Evolutionary conservation across 1,140 invertebrate species (phyloP).

Genomic region (Acarapis woodi): DNA sequence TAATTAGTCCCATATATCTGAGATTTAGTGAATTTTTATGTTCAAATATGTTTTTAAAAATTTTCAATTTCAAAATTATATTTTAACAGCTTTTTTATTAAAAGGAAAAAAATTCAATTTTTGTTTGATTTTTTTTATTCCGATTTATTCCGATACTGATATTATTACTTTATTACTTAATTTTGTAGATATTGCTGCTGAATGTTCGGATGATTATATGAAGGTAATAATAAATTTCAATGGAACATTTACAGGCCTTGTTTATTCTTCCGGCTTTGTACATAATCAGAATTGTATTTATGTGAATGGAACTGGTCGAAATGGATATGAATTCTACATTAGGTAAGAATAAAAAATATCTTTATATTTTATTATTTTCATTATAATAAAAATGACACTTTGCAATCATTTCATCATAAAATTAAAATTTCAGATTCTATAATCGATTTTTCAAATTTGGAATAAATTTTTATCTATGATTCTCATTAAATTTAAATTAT

Average conservation of each 20-base stretch:
- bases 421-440: too few species aligned
- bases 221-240: constrained; percentile 70
- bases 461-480: too few species aligned
- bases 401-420: too few species aligned
- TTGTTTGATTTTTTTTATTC: background rate
- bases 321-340: constrained; percentile 75
- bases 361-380: too few species aligned
- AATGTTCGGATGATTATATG: constrained; percentile 83
- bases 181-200: constrained; percentile 58
- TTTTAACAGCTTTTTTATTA: background rate
- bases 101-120: background rate
- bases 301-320: constrained; percentile 61
- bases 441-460: too few species aligned
- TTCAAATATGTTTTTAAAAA: background rate
- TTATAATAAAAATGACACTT: too few species aligned
- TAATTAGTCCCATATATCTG: too few species aligned
- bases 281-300: constrained; percentile 81
- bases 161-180: constrained; percentile 5
- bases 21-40: too few species aligned
- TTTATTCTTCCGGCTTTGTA: constrained; percentile 72
- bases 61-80: background rate
- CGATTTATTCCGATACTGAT: too few species aligned
- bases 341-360: too few species aligned
- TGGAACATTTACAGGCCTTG: constrained; percentile 53
- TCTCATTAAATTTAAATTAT: too few species aligned